Evolutionary conservation across 2,888 invertebrate genomes (phyloP), one percentile per base, ranked within the genome.

Genomic region (Lampropteryx suffumata): DNA sequence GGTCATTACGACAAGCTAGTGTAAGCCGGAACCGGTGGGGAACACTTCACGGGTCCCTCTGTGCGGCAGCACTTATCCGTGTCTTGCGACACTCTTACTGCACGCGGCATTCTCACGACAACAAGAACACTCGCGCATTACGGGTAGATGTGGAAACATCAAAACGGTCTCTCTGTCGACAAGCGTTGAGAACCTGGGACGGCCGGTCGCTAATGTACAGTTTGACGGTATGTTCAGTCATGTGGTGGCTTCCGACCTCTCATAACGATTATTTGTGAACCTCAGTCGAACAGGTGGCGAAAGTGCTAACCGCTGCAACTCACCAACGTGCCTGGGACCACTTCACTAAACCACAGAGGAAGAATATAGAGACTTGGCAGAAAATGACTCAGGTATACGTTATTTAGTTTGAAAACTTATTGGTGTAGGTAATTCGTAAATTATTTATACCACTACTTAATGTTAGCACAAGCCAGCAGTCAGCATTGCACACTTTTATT

Each of bases 261-360:
- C 79, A 71, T 82, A 84, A 86, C 81, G 79, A 82, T 74, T 72
- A 60, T 81, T 80, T 87, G 83, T 88, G 80, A 84, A 84, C 71
- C 90, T 91, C 96, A 98, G 98, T 98, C 95, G 96, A 96, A 94
- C 98, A 98, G 95, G 98, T 98, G 93, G 98, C 97, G 95, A 96
- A 96, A 93, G 97, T 98, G 92, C 98, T 98, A 94, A 92, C 93
- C 89, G 96, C 97, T 79, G 97, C 98, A 84, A 95, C 95, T 91
- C 98, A 98, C 92, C 98, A 98, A 94, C 98, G 98, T 91, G 97
- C 97, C 90, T 98, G 98, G 98, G 98, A 98, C 94, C 98, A 98
- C 94, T 98, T 99, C 95, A 98, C 98, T 92, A 98, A 98, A 93
- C 97, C 98, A 73, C 98, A 98, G 92, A 93, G 98, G 92, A 98